Base-by-base conservation (phyloP, 2,113 vertebrate species). In the Serilophus lunatus region DNA sequence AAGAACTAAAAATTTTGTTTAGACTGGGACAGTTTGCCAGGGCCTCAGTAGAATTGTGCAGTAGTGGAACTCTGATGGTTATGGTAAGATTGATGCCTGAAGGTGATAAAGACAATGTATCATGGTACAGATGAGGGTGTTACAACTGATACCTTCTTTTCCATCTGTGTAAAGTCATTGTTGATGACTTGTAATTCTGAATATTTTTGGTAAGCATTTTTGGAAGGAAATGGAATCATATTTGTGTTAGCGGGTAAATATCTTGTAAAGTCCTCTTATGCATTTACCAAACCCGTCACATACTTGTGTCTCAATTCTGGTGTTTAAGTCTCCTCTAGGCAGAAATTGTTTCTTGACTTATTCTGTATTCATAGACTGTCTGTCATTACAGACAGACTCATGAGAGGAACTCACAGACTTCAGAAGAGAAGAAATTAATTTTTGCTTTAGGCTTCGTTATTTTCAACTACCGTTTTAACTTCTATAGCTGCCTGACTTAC, bases 1-100 rank as follows among this genome's bases (percentile, higher is more conserved):
- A n/a, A 18, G 25, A 42, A 33, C 16, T 2, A 9, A 64, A 33
- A 53, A n/a, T 9, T 78, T 29, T 51, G 13, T 70, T 87, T 33
- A 33, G 36, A n/a, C 38, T 57, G 7, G 60, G 23, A 33, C 12
- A 35, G 5, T 63, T 63, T 88, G 3, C 40, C 82, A 44, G 33
- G 49, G 11, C 36, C 20, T 76, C 40, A 24, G 5, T 12, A 49
- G 31, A 50, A 20, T 9, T 0, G 0, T 38, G 17, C 24, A 14
- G 22, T 24, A 7, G 15, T 56, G 0, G 1, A 68, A 33, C 25
- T 82, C n/a, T n/a, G n/a, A 33, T 63, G 35, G 12, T n/a, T 38
- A 29, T 53, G 16, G 28, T 35, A 45, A 59, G 70, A 49, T 40
- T 19, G 3, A 18, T 28, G 42, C 54, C 13, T 64, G 26, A 22